Evolutionary conservation across 1,140 invertebrate species (phyloP), one percentile per base, ranked within the genome.

Genomic region (Drosophila subpulchrella): DNA sequence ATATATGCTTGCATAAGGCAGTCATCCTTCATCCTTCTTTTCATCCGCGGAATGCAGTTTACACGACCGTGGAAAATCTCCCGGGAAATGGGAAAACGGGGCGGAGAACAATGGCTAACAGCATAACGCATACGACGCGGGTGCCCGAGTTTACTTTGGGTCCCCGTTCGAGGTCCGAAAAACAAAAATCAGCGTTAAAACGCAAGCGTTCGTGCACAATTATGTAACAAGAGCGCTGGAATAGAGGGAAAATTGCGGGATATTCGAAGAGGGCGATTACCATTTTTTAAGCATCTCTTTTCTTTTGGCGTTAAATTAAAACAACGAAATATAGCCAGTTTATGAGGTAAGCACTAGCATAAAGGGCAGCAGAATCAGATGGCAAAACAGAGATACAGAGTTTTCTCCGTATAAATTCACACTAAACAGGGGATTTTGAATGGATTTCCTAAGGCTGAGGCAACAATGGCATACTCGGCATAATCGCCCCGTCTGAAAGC

Each of bases 381-480:
- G 70, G 41, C 58, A 36, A 54, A 60, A 41, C 32, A 15, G 27
- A 36, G 30, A 6, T 0, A 34, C 32, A 3, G 57, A 65, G 65
- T 71, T 58, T 67, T 67, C 76, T 80, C 38, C 68, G 84, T 74
- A 88, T 89, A 88, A 89, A 88, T 89, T 88, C 79, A 67, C 84
- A 84, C 84, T 89, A 88, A 88, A 89, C 84, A 89, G 80, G 84
- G 85, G 73, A 89, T 88, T 88, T 67, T 65, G 72, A 89, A 88
- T 89, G 84, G 84, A 88, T 88, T 88, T 88, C 76, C 73, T 71
- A 71, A 72, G 84, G 84, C 80, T 78, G 76, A 77, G 65, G 44
- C 81, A 80, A 89, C 84, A 88, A 89, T 80, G 84, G 79, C 74
- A 60, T 59, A 72, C 54, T 68, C 63, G 60, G 70, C 80, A 88